Conservation (phyloP, 2,797 vertebrate species). For the Orientallactaga sibirica region DNA sequence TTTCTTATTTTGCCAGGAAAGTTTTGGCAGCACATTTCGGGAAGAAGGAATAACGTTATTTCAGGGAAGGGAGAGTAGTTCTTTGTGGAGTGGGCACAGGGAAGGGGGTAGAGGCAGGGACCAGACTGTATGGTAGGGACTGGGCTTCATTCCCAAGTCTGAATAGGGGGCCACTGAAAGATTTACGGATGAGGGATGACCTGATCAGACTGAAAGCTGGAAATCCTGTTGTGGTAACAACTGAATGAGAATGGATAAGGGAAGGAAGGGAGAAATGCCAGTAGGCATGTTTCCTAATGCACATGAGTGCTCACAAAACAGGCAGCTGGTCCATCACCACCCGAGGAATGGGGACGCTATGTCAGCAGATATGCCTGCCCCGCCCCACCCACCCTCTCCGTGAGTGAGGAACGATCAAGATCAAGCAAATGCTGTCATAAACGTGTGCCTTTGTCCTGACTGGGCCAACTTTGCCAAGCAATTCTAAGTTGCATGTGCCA, state of each 20-base stretch:
- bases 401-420: no score
- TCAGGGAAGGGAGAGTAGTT: background rate
- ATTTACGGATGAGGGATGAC: background rate
- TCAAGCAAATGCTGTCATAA: fast-evolving
- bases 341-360: background rate
- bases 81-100: background rate
- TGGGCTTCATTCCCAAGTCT: background rate
- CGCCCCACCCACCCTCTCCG: background rate
- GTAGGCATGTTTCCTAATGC: background rate
- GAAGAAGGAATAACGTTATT: background rate
- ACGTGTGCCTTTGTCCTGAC: background rate
- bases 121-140: background rate
- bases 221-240: background rate
- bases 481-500: background rate
- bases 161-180: background rate
- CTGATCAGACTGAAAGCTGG: background rate
- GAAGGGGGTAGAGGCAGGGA: background rate
- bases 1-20: background rate
- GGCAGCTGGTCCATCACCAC: background rate
- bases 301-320: background rate
- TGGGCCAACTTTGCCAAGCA: background rate
- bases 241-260: background rate
- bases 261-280: background rate
- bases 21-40: background rate
- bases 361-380: fast-evolving